Base-by-base conservation (phyloP, 2,797 vertebrate genomes). In the Anabacerthia variegaticeps region DNA sequence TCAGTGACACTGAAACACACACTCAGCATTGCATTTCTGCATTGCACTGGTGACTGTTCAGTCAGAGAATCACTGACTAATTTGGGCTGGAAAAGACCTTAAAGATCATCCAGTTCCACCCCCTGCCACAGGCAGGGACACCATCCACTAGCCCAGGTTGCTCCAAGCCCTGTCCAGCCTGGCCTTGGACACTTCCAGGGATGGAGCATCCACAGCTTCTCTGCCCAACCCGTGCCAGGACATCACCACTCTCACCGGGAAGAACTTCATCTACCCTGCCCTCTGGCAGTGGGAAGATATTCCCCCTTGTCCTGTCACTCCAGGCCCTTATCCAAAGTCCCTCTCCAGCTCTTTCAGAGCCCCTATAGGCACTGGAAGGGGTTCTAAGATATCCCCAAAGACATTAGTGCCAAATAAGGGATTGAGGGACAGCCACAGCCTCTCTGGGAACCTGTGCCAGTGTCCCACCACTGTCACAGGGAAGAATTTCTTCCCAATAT, bases 71-170 rank as follows among this genome's bases (percentile, higher is more conserved):
- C 51, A 43, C 12, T 6, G 18, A 39, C 20, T 7, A 37, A 27
- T 5, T 28, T 61, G 59, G 24, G 16, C 39, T 63, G 74, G 66
- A 32, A 63, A 12, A 12, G 67, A 24, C 16, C 13, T 37, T 9
- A 9, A 65, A 79, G 6, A 32, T 9, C 36, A 51, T 3, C 36
- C 56, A 55, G 49, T 12, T 14, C 48, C 48, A 12, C 8, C 46
- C 26, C 9, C 12, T 16, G 23, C 23, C 39, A 15, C 8, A 32
- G 59, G 6, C 46, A 68, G 39, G 32, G 55, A 24, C 55, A 34
- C 5, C 6, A 79, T 1, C 22, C 44, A 28, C 37, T 1, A 0
- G 8, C n/a, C 52, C 44, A 67, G 24, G 24, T 0, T 26, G 37
- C 19, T 67, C 37, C 37, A 28, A 9, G 19, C 51, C 36, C 36